These are phyloP conservation scores for Mustela lutreola DNA, from an alignment of 2,113 vertebrate genomes.

Conservation along the genomic window DNA sequence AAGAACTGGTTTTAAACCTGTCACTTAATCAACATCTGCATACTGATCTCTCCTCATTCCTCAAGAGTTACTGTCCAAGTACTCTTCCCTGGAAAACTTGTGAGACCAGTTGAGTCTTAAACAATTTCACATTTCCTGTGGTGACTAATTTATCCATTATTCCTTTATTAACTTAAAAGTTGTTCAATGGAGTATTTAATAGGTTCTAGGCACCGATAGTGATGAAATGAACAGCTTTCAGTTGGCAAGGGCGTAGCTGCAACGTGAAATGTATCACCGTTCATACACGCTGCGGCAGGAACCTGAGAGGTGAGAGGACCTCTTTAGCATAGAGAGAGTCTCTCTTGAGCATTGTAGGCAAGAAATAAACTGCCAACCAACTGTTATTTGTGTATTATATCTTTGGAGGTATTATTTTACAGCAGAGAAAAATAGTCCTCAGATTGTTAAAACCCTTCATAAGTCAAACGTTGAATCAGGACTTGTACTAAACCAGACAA, in stretches of 20 bases:
- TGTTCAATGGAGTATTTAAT: background rate
- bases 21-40: background rate
- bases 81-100: background rate
- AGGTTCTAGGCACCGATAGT: background rate
- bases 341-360: background rate
- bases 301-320: too few relatives aligned
- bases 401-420: background rate
- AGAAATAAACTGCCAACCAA: background rate
- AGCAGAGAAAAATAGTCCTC: background rate
- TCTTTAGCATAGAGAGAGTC: too few relatives aligned
- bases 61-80: too few relatives aligned
- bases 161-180: slow-evolving; percentile 19
- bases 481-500: background rate
- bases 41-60: background rate
- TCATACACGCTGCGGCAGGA: too few relatives aligned
- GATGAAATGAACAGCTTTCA: background rate
- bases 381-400: background rate
- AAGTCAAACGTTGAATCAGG: background rate
- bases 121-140: background rate
- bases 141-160: background rate
- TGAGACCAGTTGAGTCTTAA: background rate
- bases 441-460: background rate
- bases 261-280: background rate
- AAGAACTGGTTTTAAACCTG: background rate
- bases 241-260: background rate